Evolutionary conservation across 2,888 invertebrate genomes (phyloP), one percentile per base, ranked within the genome.

Genomic region (Amphiduros pacificus): DNA sequence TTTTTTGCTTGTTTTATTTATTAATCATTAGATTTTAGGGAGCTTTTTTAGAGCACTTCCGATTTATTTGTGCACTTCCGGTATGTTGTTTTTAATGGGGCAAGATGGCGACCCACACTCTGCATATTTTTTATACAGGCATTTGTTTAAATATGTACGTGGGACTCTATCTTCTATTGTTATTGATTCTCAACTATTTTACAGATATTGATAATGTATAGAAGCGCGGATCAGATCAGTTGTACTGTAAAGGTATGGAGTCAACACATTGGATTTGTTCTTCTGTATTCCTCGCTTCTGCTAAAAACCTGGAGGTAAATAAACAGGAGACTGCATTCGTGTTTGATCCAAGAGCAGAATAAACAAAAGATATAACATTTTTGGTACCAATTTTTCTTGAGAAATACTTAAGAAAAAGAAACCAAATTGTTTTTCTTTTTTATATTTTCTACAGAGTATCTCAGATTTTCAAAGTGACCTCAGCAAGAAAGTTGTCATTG

Each of bases 211-310:
- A 91, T 93, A 28, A 92, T 94, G 78, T 94, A 93, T 81, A 92
- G 93, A 11, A 91, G 92, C 52, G 84, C 94, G 74, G 92, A 92
- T 77, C 88, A 88, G 75, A 89, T 90, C 73, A 89, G 91, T 32
- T 95, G 95, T 81, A 90, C 93, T 70, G 90, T 92, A 9, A 92
- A 93, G 9, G 93, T 94, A 82, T 94, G 94, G 94, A 91, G 92
- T 0, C 87, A 93, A 4, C 94, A 95, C 83, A 87, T 94, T 83
- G 95, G 95, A 36, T 95, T 95, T 81, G 92, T 92, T 77, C 88
- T 95, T 63, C 93, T 94, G 1, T 95, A 94, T 79, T 94, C 94
- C 9, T 93, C 94, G 9, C 85, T 95, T 49, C 86, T 95, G 3
- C 91, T 95, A 90, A 95, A 95, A 84, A 94, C 94, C 14, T 94